Conservation (phyloP, 2,888 invertebrate genomes). For the Archips crataeganus region DNA sequence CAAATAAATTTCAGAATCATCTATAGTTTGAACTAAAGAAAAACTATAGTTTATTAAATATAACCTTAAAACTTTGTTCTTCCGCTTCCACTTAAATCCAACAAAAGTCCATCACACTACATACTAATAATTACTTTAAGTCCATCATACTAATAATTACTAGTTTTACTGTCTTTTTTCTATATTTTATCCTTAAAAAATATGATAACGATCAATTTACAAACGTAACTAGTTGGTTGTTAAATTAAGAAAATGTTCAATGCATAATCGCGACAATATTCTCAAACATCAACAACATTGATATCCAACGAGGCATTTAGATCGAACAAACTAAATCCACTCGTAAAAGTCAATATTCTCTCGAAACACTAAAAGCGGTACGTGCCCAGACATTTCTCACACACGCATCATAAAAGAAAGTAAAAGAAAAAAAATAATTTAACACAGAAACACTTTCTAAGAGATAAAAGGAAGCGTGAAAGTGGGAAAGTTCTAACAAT, state of each 20-base stretch:
- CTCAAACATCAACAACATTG: not conserved
- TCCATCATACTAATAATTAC: too few relatives aligned
- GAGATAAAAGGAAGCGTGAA: constrained; percentile 80
- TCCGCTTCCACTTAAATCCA: too few relatives aligned
- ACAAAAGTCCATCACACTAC: too few relatives aligned
- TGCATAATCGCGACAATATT: not conserved
- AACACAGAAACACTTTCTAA: constrained; percentile 75
- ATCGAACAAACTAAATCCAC: constrained; percentile 4
- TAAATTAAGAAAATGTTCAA: not conserved
- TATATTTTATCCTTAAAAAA: too few relatives aligned
- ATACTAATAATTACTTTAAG: too few relatives aligned
- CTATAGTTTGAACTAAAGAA: too few relatives aligned
- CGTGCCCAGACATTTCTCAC: constrained; percentile 51
- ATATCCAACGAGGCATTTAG: not conserved
- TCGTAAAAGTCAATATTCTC: constrained; percentile 30
- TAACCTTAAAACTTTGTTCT: too few relatives aligned
- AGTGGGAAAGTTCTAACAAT: constrained; percentile 81
- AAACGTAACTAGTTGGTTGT: too few relatives aligned
- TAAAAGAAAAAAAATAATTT: constrained; percentile 78
- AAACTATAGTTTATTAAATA: too few relatives aligned
- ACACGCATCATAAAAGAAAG: constrained; percentile 67
- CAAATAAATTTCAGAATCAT: too few relatives aligned
- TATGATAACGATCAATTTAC: too few relatives aligned
- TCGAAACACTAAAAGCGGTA: constrained; percentile 52
- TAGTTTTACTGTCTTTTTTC: too few relatives aligned